Evolutionary conservation across 2,888 invertebrate genomes (phyloP).

Genomic region (Macrosoma leucophasiata): DNA sequence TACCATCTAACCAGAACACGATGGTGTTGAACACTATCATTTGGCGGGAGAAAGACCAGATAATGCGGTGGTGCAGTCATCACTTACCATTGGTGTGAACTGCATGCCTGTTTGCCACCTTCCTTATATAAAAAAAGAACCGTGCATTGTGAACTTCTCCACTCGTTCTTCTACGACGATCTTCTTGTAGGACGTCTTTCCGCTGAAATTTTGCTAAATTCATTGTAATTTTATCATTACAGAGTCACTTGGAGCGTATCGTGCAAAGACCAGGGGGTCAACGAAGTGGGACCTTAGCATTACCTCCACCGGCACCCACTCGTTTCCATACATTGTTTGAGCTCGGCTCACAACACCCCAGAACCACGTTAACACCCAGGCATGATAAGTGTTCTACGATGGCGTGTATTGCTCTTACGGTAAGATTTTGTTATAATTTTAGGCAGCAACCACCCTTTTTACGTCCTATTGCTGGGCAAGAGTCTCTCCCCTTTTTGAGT

Average conservation of each 20-base stretch:
- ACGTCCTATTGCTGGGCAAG: too few species aligned
- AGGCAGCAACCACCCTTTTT: too few species aligned
- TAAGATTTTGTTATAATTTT: too few species aligned
- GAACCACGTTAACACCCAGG: conserved; percentile 59
- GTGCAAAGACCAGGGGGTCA: conserved; percentile 86
- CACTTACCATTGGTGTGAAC: too few species aligned
- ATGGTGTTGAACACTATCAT: too few species aligned
- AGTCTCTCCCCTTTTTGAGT: too few species aligned
- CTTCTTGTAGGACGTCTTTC: not conserved
- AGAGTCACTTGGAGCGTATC: conserved; percentile 92
- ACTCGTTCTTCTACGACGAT: not conserved
- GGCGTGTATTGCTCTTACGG: conserved; percentile 85
- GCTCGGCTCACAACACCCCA: conserved; percentile 79
- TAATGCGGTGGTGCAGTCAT: too few species aligned
- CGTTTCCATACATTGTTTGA: conserved; percentile 92
- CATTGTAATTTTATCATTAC: conserved; percentile 29
- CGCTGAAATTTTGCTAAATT: conserved; percentile 4
- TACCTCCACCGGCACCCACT: conserved; percentile 68
- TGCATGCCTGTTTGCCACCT: too few species aligned
- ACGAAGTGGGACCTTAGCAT: conserved; percentile 44
- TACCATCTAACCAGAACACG: too few species aligned
- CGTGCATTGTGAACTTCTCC: too few species aligned
- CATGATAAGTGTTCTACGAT: conserved; percentile 82
- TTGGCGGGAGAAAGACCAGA: too few species aligned
- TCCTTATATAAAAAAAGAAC: too few species aligned